Conservation (phyloP, 1,140 invertebrate species). For the Andricus grossulariae region DNA sequence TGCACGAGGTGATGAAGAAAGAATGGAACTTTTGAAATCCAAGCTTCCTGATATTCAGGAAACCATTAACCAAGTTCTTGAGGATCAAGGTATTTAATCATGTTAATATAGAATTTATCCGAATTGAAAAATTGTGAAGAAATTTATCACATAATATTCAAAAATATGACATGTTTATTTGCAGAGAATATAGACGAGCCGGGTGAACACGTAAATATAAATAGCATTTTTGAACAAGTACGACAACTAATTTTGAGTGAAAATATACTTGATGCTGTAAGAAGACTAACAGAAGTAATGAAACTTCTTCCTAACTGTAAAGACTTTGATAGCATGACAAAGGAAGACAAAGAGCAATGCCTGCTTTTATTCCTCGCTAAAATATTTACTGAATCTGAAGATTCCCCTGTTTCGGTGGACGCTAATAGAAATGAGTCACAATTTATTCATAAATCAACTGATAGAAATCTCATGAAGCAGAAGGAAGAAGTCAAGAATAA, state of each 20-base stretch:
- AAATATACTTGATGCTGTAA: slow-evolving; percentile 64
- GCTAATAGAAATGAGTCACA: background rate
- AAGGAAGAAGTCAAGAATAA: slow-evolving; percentile 62
- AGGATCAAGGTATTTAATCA: slow-evolving; percentile 46
- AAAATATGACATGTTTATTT: background rate
- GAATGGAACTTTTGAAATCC: slow-evolving; percentile 70
- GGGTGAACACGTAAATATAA: slow-evolving; percentile 55
- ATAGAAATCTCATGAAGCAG: slow-evolving; percentile 56
- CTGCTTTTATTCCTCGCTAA: slow-evolving; percentile 65
- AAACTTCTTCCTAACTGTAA: slow-evolving; percentile 52
- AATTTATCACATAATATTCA: background rate
- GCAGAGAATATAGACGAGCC: slow-evolving; percentile 48
- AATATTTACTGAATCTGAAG: slow-evolving; percentile 68
- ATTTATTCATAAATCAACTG: slow-evolving; percentile 34
- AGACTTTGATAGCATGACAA: slow-evolving; percentile 56
- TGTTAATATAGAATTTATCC: background rate
- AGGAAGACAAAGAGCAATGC: slow-evolving; percentile 64
- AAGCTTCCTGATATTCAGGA: slow-evolving; percentile 68
- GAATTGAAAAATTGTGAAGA: background rate
- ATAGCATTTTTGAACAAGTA: slow-evolving; percentile 66
- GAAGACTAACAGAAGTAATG: slow-evolving; percentile 57
- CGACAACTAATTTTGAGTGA: slow-evolving; percentile 66
- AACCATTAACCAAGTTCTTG: slow-evolving; percentile 68
- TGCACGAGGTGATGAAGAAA: slow-evolving; percentile 67
- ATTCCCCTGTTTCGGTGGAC: slow-evolving; percentile 31